Evolutionary conservation across 2,888 invertebrate species (phyloP).

Genomic region (Cantharis rustica): DNA sequence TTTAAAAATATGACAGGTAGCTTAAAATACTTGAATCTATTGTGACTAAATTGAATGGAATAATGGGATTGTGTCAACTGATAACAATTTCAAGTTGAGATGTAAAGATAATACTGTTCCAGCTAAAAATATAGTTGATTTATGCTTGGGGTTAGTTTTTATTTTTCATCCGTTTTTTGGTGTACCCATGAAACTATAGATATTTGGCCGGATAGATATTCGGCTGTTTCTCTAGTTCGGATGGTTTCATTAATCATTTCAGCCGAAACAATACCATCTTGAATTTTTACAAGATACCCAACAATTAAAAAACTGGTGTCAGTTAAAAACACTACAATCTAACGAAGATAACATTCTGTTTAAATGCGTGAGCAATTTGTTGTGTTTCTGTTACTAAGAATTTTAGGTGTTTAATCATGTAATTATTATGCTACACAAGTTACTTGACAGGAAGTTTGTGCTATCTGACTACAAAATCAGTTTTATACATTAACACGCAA

Average conservation of each 20-base stretch:
- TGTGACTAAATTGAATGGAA: background rate
- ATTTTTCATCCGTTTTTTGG: background rate
- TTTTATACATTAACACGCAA: conserved; percentile 7
- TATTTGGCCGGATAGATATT: background rate
- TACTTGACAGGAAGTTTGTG: conserved; percentile 14
- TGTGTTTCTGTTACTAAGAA: conserved; percentile 4
- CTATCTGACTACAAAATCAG: conserved; percentile 11
- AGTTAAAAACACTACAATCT: background rate
- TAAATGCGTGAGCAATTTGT: conserved; percentile 9
- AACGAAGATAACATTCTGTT: background rate
- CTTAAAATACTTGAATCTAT: background rate
- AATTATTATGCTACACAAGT: conserved; percentile 13
- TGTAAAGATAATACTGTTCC: background rate
- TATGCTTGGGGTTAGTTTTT: background rate
- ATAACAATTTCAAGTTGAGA: background rate
- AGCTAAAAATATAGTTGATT: background rate
- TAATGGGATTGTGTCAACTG: background rate
- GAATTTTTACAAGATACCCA: background rate
- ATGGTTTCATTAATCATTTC: background rate
- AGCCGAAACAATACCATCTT: background rate
- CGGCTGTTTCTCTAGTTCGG: background rate
- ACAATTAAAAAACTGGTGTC: background rate
- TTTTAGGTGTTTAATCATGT: conserved; percentile 13
- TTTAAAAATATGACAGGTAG: background rate
- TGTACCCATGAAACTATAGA: background rate